These are phyloP conservation scores for Myocastor coypus DNA, from an alignment of 2,113 vertebrate species.

Conservation along the genomic window DNA sequence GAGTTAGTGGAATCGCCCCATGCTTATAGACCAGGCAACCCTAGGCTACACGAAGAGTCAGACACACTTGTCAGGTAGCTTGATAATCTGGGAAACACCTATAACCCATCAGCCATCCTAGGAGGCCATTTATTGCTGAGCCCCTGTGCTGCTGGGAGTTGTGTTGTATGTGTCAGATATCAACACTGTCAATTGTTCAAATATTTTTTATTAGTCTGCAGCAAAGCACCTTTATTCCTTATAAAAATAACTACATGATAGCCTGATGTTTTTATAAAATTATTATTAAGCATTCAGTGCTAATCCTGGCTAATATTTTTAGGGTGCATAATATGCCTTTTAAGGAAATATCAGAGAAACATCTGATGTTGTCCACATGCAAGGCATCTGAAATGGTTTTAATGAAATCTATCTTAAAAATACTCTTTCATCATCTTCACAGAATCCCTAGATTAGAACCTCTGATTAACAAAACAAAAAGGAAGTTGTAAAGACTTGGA, in stretches of 20 bases:
- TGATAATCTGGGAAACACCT: neutral
- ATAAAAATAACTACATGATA: neutral
- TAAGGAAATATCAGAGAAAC: neutral
- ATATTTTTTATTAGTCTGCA: conserved; percentile 1
- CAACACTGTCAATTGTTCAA: neutral
- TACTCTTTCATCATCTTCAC: conserved; percentile 55
- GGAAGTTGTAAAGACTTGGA: conserved; percentile 54
- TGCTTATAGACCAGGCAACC: fast-evolving
- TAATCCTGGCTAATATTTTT: neutral
- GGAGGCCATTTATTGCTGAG: neutral
- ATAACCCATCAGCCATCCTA: neutral
- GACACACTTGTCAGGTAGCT: neutral
- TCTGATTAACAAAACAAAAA: conserved; percentile 71
- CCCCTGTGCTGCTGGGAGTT: neutral
- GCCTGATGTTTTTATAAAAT: neutral
- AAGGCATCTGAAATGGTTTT: conserved; percentile 54
- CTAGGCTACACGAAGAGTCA: neutral
- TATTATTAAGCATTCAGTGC: neutral
- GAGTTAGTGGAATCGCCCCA: neutral
- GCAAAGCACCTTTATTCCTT: neutral
- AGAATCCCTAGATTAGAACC: conserved; percentile 56
- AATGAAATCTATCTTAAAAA: conserved; percentile 60
- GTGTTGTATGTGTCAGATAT: neutral
- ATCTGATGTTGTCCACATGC: neutral
- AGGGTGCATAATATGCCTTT: neutral